Evolutionary conservation across 2,113 vertebrate species (phyloP), one percentile per base, ranked within the genome.

Genomic region (Microcebus lehilahytsara): DNA sequence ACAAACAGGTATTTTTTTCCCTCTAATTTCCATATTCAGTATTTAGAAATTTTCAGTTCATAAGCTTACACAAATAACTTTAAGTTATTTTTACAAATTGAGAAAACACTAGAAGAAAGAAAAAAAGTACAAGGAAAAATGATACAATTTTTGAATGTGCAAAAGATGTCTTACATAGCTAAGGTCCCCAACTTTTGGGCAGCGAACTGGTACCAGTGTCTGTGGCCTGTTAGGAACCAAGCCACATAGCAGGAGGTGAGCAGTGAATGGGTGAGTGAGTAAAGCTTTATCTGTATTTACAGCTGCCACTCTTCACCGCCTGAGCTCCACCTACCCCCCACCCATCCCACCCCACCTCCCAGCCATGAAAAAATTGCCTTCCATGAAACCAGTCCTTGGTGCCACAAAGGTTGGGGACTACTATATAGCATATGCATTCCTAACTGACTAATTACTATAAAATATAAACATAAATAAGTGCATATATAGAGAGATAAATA

Each of bases 1-100:
- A 99, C 96, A 98, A 97, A 64, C 99, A 99, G 99, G 99, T 99
- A 99, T 72, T 72, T 49, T 67, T 67, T 20, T 97, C 77, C 19
- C 88, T 46, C 58, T 95, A 71, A 34, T 74, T 89, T 97, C 40
- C 69, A 16, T 93, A 86, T 89, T 90, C 12, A 83, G 8, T 80
- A 67, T 85, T 92, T 97, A 87, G 62, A 95, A 96, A 62, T 75
- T 78, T 91, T 89, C 12, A 56, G 34, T 91, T 85, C 6, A 20
- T 89, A 89, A 93, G 3, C 23, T 78, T 96, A 6, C 66, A 90
- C 34, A 93, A 60, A 85, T 80, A 91, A 64, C 19, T 30, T 23
- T 71, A 77, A 42, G 42, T 85, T 51, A 71, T 89, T 91, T 95
- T 86, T 23, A 96, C 12, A 87, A 80, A 71, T 32, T 58, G 80